A percentile compares a stretch with the other conserved stretches of the same genome.
Evolutionary conservation across 2,888 invertebrate species (phyloP).

Genomic region (Hypselothyrea guttata): DNA sequence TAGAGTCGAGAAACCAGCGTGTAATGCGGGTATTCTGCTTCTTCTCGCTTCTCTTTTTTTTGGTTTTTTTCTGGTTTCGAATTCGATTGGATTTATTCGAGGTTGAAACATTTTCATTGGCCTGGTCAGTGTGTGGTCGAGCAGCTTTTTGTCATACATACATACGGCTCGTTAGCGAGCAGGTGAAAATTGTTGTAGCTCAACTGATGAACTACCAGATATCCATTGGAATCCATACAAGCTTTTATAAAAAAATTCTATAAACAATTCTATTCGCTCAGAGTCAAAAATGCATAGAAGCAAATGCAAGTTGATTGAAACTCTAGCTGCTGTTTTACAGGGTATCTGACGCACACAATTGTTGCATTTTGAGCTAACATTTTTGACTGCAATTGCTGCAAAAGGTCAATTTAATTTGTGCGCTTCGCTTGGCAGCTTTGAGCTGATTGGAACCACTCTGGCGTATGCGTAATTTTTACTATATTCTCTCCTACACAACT

Average conservation of each 20-base stretch:
- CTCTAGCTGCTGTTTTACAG: neutral
- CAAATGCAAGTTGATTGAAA: no score
- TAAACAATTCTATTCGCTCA: no score
- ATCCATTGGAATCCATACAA: no score
- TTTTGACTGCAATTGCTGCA: constrained; percentile 41
- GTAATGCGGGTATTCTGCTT: neutral
- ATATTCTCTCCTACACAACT: constrained; percentile 5
- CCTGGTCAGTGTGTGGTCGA: constrained; percentile 4
- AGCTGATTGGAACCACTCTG: constrained; percentile 48
- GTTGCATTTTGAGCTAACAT: constrained; percentile 7
- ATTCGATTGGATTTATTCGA: constrained; percentile 47
- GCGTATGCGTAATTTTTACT: constrained; percentile 51
- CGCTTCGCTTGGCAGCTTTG: constrained; percentile 41
- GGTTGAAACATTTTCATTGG: constrained; percentile 24
- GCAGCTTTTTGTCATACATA: constrained; percentile 25
- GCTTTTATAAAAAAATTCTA: no score
- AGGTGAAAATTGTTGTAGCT: neutral
- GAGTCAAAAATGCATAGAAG: no score
- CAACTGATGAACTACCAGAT: neutral
- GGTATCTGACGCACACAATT: constrained; percentile 21
- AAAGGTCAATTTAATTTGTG: constrained; percentile 71
- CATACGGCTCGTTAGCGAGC: constrained; percentile 48
- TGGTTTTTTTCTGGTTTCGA: constrained; percentile 10
- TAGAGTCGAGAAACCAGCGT: constrained; percentile 5
- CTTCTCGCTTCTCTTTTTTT: constrained; percentile 1